Evolutionary conservation across 2,113 vertebrate genomes (phyloP).

Genomic region (Sigmodon hispidus): DNA sequence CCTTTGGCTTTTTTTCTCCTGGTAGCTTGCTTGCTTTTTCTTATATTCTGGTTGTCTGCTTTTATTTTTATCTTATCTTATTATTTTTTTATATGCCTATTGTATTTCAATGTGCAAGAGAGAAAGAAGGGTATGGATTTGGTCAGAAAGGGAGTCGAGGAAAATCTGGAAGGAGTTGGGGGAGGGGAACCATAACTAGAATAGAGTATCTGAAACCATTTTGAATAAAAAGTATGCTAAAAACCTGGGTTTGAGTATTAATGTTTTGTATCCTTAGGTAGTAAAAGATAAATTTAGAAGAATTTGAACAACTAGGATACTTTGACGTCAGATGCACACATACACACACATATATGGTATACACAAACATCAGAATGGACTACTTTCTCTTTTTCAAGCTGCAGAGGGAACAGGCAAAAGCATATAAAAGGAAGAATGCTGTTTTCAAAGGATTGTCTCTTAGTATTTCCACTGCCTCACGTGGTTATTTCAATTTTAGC

Average conservation of each 20-base stretch:
- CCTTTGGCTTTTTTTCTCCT: neutral
- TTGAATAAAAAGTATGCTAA: neutral
- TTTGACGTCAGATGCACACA: neutral
- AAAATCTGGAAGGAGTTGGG: neutral
- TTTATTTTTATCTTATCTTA: neutral
- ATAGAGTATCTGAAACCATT: neutral
- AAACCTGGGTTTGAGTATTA: neutral
- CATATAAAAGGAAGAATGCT: neutral
- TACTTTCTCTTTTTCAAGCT: conserved; percentile 13
- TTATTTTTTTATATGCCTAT: neutral
- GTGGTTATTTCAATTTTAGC: conserved; percentile 45
- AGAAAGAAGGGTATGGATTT: neutral
- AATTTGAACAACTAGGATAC: neutral
- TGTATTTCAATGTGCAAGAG: neutral
- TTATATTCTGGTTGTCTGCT: neutral
- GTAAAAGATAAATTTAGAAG: conserved; percentile 18
- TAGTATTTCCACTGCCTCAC: conserved; percentile 28
- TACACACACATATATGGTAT: neutral
- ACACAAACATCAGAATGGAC: neutral
- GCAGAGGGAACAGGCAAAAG: neutral
- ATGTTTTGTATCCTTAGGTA: neutral
- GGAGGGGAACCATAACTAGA: neutral
- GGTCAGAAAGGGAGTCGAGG: neutral
- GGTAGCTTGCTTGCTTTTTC: neutral
- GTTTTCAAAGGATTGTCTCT: conserved; percentile 14